Percentiles rank a stretch among this genome's conserved stretches.
These are phyloP conservation scores for Embiotoca jacksoni DNA, from an alignment of 2,113 vertebrate species.

Conservation along the genomic window DNA sequence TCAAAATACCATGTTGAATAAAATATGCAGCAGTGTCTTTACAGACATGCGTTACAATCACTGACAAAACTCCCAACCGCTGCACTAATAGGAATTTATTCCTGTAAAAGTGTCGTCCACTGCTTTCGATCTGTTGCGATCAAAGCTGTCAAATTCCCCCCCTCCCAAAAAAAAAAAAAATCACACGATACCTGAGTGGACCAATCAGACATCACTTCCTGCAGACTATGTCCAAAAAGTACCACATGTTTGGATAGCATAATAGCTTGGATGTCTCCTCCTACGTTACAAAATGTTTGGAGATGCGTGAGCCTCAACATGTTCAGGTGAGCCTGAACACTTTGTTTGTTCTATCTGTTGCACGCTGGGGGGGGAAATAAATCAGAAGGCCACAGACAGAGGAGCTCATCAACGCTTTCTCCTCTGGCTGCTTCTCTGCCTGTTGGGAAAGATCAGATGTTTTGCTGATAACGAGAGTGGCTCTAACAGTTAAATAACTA, in stretches of 20 bases:
- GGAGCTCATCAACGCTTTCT: slow-evolving; percentile 50
- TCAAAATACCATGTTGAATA: neutral
- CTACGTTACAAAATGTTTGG: slow-evolving; percentile 15
- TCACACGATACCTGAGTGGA: slow-evolving; percentile 1
- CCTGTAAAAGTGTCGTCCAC: neutral
- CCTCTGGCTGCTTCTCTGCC: slow-evolving; percentile 27
- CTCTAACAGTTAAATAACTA: slow-evolving; percentile 18
- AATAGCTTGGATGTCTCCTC: slow-evolving; percentile 3
- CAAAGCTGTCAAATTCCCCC: neutral
- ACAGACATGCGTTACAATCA: neutral
- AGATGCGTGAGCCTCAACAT: slow-evolving; percentile 3
- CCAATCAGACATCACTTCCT: slow-evolving; percentile 19
- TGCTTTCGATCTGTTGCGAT: neutral
- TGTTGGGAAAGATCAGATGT: slow-evolving; percentile 53
- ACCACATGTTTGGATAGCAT: slow-evolving; percentile 16
- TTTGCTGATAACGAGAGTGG: slow-evolving; percentile 22
- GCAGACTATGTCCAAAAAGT: slow-evolving; percentile 1
- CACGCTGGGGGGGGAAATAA: slow-evolving; percentile 23
- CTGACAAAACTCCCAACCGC: neutral
- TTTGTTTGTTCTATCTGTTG: slow-evolving; percentile 35
- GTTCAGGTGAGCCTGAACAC: slow-evolving; percentile 22
- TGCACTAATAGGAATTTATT: neutral
- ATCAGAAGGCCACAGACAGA: slow-evolving; percentile 13
- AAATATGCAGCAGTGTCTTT: neutral
- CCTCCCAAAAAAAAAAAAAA: neutral